A percentile compares a stretch with the other conserved stretches of the same genome.
These are phyloP conservation scores for Corythucha ciliata DNA, from an alignment of 2,888 invertebrate genomes.

Conservation along the genomic window DNA sequence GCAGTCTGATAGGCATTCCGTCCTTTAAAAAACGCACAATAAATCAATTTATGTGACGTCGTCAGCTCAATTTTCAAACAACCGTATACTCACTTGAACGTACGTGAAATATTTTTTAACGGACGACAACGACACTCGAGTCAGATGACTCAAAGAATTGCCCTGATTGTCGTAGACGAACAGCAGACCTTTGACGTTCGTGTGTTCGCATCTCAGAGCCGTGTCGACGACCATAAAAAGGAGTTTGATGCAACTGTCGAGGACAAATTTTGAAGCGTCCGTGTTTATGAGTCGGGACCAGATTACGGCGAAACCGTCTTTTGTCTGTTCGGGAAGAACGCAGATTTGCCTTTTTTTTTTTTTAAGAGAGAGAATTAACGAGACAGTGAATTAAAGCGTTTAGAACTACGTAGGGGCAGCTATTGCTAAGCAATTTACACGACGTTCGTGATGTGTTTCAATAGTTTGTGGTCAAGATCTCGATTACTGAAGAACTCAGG, in stretches of 20 bases:
- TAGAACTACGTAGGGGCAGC: background rate
- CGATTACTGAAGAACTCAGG: conserved; percentile 57
- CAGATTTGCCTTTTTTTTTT: conserved; percentile 21
- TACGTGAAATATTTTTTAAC: conserved; percentile 35
- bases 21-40: conserved; percentile 29
- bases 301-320: conserved; percentile 29
- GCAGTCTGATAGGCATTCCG: conserved; percentile 34
- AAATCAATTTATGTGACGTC: background rate
- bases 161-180: conserved; percentile 33
- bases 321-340: conserved; percentile 28
- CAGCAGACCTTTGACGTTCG: conserved; percentile 31
- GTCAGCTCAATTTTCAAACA: background rate
- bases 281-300: conserved; percentile 26
- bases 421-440: conserved; percentile 28
- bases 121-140: conserved; percentile 29
- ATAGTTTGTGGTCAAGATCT: conserved; percentile 36
- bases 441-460: conserved; percentile 28
- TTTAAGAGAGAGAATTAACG: background rate
- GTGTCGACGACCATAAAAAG: conserved; percentile 33
- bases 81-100: conserved; percentile 29
- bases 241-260: conserved; percentile 32
- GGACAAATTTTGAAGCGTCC: conserved; percentile 30
- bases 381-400: background rate
- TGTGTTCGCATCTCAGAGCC: conserved; percentile 27
- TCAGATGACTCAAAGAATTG: conserved; percentile 30